These are phyloP conservation scores for Netelia fuscicornis DNA, from an alignment of 2,888 invertebrate genomes.

Conservation along the genomic window DNA sequence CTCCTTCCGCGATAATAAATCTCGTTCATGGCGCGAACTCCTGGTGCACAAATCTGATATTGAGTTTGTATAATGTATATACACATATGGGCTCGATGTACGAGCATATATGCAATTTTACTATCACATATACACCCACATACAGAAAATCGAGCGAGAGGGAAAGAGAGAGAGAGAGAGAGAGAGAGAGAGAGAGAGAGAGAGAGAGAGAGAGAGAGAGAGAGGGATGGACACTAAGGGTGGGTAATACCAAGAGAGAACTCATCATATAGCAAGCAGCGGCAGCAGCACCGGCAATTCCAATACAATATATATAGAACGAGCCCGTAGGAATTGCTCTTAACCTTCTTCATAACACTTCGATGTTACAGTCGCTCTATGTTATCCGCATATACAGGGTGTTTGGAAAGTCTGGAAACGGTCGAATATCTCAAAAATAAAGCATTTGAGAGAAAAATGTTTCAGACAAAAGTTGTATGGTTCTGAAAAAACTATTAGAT, in stretches of 20 bases:
- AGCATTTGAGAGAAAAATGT: too few relatives aligned
- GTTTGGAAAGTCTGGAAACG: too few relatives aligned
- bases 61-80: constrained; percentile 72
- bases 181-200: constrained; percentile 9
- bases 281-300: constrained; percentile 16
- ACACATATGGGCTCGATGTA: constrained; percentile 29
- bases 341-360: constrained; percentile 60
- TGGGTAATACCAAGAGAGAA: not conserved
- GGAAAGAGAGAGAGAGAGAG: not conserved
- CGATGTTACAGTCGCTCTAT: constrained; percentile 58
- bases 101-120: constrained; percentile 54
- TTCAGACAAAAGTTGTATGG: too few relatives aligned
- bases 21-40: constrained; percentile 70
- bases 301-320: constrained; percentile 10
- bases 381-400: not conserved
- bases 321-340: constrained; percentile 42
- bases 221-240: not conserved
- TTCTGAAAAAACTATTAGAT: too few relatives aligned
- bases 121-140: constrained; percentile 35
- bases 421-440: too few relatives aligned
- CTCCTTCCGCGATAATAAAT: constrained; percentile 71
- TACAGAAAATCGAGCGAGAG: not conserved
- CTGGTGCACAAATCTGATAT: constrained; percentile 73
- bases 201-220: constrained; percentile 16
- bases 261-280: not conserved